phyloP scores from a whole-genome alignment of 2,113 vertebrate species.

The Dipodomys stephensi region DNA sequence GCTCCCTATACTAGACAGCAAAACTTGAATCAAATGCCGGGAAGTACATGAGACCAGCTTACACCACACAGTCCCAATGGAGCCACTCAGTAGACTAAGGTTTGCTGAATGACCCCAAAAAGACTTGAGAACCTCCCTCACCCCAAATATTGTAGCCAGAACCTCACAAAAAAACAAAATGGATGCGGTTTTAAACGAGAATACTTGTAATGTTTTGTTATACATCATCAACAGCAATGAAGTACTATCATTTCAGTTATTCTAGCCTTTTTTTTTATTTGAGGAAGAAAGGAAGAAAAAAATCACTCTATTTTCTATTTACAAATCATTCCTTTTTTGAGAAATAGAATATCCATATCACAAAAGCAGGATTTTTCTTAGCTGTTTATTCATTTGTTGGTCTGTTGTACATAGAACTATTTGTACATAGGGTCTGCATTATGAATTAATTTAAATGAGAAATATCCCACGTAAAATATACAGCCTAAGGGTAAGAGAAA shows the following conservation, averaged over 20 bases:
- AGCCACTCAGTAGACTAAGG: not conserved
- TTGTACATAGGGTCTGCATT: not conserved
- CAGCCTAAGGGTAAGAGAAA: not conserved
- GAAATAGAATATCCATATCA: not conserved
- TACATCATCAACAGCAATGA: not conserved
- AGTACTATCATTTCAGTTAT: no score
- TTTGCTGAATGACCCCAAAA: not conserved
- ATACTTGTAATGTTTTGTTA: not conserved
- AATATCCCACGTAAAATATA: not conserved
- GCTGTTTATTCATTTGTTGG: not conserved
- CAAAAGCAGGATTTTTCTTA: not conserved
- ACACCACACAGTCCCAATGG: rapidly evolving
- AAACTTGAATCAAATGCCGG: not conserved
- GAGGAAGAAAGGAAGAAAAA: no score
- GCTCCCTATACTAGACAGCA: not conserved
- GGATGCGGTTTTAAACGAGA: not conserved
- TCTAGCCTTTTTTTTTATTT: no score
- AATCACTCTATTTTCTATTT: not conserved
- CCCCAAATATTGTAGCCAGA: not conserved
- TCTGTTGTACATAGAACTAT: not conserved
- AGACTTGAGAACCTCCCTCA: not conserved
- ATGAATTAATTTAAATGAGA: not conserved
- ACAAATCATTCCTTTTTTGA: not conserved
- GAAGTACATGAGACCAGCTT: not conserved
- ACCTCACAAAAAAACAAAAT: not conserved